phyloP scores from a whole-genome alignment of 2,888 invertebrate species.

The Acronicta alni region DNA sequence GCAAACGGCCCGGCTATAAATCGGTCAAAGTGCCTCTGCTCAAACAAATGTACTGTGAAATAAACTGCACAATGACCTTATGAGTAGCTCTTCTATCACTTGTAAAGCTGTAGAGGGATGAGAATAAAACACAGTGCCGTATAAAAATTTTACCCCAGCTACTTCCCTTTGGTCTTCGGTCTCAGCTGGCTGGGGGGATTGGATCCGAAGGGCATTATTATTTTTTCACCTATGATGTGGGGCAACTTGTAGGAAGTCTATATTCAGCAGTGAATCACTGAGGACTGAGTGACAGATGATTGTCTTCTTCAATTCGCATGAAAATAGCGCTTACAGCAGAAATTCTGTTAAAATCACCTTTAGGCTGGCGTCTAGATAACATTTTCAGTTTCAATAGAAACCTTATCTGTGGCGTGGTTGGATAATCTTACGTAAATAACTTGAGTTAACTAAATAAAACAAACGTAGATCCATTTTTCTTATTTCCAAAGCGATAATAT shows the following conservation, averaged over 20 bases:
- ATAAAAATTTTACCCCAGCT: too few species aligned
- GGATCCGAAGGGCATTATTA: too few species aligned
- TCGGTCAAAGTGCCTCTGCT: slow-evolving; percentile 58
- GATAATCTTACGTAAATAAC: slow-evolving; percentile 34
- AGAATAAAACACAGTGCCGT: background rate
- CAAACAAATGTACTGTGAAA: slow-evolving; percentile 67
- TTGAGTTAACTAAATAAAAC: slow-evolving; percentile 34
- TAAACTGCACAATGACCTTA: slow-evolving; percentile 44
- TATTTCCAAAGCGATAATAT: slow-evolving; percentile 36
- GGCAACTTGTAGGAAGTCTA: too few species aligned
- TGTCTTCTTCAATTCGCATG: too few species aligned
- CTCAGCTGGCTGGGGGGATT: too few species aligned
- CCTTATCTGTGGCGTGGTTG: slow-evolving; percentile 9
- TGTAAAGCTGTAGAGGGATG: slow-evolving; percentile 6
- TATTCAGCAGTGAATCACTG: too few species aligned
- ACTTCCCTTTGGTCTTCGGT: too few species aligned
- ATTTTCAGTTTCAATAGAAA: slow-evolving; percentile 7
- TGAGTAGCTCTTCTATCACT: slow-evolving; percentile 5
- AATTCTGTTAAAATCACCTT: background rate
- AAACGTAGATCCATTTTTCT: slow-evolving; percentile 31
- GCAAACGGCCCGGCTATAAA: slow-evolving; percentile 60
- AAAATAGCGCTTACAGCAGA: too few species aligned
- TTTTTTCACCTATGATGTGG: too few species aligned
- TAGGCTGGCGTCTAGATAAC: background rate
- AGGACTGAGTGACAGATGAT: too few species aligned